phyloP scores from a whole-genome alignment of 2,797 vertebrate species.

The Cuculus canorus region DNA sequence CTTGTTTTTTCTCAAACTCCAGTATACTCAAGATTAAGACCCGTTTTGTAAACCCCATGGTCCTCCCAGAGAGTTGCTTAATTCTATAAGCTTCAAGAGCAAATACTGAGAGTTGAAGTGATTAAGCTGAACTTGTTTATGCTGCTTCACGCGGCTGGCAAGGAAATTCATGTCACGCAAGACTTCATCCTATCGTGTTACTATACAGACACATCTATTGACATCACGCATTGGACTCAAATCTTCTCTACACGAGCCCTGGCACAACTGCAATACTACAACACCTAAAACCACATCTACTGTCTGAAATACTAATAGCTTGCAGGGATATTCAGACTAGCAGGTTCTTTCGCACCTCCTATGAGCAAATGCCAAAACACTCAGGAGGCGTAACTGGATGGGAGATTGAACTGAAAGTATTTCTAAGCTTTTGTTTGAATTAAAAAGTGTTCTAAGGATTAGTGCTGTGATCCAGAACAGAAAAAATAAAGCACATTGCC shows the following conservation, averaged over 20 bases:
- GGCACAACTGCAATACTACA: neutral
- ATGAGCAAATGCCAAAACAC: neutral
- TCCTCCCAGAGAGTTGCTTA: neutral
- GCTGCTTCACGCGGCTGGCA: neutral
- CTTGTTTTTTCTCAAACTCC: neutral
- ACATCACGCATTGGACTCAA: neutral
- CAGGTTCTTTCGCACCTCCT: neutral
- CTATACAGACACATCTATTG: neutral
- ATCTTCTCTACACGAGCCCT: neutral
- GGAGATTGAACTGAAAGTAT: neutral
- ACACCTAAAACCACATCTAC: neutral
- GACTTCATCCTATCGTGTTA: neutral
- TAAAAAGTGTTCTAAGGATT: neutral
- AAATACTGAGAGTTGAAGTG: neutral
- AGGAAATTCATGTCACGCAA: neutral
- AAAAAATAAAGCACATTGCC: neutral
- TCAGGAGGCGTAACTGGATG: neutral
- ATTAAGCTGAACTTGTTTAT: neutral
- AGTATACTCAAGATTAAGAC: neutral
- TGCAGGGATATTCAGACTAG: neutral
- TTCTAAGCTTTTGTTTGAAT: neutral
- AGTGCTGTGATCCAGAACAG: neutral
- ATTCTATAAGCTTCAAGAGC: neutral
- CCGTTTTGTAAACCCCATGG: neutral
- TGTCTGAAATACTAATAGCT: neutral